These are phyloP conservation scores for Acrocyrtus sp. DNA, from an alignment of 2,888 invertebrate species.

Conservation along the genomic window DNA sequence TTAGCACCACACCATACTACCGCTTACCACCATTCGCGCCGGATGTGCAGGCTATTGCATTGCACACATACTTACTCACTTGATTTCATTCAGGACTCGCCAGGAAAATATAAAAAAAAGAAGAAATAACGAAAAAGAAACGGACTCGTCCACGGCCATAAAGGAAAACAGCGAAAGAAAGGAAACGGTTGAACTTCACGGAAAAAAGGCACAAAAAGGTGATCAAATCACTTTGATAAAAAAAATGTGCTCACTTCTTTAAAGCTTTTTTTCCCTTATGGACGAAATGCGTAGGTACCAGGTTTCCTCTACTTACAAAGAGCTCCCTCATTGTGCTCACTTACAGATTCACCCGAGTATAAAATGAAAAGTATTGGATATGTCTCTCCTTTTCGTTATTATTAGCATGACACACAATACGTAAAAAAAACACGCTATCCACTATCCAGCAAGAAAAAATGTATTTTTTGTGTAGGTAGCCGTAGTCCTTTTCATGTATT, in stretches of 20 bases:
- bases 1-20: constrained; percentile 8
- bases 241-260: background rate
- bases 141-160: no score
- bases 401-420: constrained; percentile 18
- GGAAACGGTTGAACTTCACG: background rate
- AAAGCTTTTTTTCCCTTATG: background rate
- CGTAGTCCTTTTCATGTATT: background rate
- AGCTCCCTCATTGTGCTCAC: background rate
- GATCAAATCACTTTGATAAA: constrained; percentile 3
- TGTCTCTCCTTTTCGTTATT: constrained; percentile 9
- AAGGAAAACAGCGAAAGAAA: constrained; percentile 2
- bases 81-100: constrained; percentile 1
- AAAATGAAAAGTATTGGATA: background rate
- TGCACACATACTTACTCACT: constrained; percentile 2
- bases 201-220: constrained; percentile 10
- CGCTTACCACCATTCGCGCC: constrained; percentile 4
- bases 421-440: background rate
- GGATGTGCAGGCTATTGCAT: constrained; percentile 44
- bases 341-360: background rate
- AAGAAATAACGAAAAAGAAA: background rate
- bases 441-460: constrained; percentile 1
- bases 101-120: background rate
- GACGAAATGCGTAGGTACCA: no score
- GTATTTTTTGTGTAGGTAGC: background rate
- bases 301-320: no score